phyloP scores from a whole-genome alignment of 2,113 vertebrate species.

The Pteruthius melanotis region DNA sequence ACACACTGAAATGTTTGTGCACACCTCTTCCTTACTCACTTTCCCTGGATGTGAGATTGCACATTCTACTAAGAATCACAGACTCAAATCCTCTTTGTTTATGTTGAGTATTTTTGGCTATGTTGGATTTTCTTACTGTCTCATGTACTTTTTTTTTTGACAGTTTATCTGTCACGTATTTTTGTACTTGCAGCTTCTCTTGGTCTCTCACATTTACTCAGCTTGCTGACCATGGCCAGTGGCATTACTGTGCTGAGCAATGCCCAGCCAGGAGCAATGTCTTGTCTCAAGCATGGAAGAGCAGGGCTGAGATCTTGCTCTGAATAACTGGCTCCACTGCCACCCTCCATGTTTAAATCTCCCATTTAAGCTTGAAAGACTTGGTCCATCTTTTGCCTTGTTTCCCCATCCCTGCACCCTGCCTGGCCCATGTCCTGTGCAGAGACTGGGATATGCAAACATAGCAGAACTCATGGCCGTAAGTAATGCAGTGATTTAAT shows the following conservation, averaged over 20 bases:
- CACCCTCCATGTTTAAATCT: accelerated
- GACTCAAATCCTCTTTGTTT: neutral
- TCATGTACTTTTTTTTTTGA: neutral
- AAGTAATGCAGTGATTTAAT: neutral
- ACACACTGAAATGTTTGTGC: neutral
- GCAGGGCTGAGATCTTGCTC: neutral
- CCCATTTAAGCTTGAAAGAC: neutral
- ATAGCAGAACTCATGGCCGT: accelerated
- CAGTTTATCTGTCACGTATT: neutral
- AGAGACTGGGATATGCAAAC: neutral
- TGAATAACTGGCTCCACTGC: neutral
- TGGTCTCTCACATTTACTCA: neutral
- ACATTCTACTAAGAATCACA: neutral
- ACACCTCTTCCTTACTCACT: neutral
- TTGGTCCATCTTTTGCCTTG: neutral
- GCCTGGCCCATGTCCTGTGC: neutral
- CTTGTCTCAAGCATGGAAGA: neutral
- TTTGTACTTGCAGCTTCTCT: neutral
- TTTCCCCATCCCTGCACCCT: neutral
- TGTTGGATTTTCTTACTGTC: neutral
- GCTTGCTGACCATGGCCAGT: neutral
- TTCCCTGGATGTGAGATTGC: neutral
- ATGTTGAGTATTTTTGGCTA: neutral
- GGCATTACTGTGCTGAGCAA: neutral
- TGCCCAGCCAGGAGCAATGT: neutral